phyloP scores from a whole-genome alignment of 2,113 vertebrate species.

The Callospermophilus lateralis region DNA sequence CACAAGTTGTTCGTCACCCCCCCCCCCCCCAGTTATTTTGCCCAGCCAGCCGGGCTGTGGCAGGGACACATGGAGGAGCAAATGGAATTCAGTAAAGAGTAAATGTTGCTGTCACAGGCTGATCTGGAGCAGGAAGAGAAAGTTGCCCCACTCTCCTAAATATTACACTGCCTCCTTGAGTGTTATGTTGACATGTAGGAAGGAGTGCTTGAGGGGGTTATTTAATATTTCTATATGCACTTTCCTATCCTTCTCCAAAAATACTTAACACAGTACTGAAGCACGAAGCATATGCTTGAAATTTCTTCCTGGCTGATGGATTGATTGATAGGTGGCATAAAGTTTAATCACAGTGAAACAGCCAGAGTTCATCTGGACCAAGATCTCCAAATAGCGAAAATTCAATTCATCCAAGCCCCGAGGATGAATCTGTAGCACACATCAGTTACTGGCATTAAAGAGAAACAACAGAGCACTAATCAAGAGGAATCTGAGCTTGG shows the following conservation, averaged over 20 bases:
- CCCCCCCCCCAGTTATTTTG: too few relatives aligned
- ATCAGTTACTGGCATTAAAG: neutral
- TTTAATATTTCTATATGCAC: neutral
- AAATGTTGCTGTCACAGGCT: neutral
- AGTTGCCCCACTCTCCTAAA: neutral
- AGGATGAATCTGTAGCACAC: neutral
- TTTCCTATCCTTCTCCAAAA: neutral
- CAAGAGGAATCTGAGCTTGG: neutral
- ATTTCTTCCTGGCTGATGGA: slow-evolving; percentile 23
- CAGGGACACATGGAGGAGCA: neutral
- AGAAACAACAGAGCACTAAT: neutral
- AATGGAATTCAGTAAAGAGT: neutral
- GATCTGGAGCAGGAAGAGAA: neutral
- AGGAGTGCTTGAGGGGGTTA: neutral
- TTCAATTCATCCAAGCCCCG: neutral
- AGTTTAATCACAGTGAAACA: slow-evolving; percentile 23
- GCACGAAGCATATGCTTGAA: neutral
- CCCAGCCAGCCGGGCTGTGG: too few relatives aligned
- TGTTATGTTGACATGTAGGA: neutral
- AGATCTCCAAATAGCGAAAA: neutral
- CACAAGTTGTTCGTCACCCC: too few relatives aligned
- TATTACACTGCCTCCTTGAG: neutral
- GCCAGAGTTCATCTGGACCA: neutral
- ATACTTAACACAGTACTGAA: neutral
- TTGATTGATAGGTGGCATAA: neutral